A percentile compares a stretch with the other conserved stretches of the same genome.
These are phyloP conservation scores for Yponomeuta plumbellus DNA, from an alignment of 2,888 invertebrate genomes.

Conservation along the genomic window DNA sequence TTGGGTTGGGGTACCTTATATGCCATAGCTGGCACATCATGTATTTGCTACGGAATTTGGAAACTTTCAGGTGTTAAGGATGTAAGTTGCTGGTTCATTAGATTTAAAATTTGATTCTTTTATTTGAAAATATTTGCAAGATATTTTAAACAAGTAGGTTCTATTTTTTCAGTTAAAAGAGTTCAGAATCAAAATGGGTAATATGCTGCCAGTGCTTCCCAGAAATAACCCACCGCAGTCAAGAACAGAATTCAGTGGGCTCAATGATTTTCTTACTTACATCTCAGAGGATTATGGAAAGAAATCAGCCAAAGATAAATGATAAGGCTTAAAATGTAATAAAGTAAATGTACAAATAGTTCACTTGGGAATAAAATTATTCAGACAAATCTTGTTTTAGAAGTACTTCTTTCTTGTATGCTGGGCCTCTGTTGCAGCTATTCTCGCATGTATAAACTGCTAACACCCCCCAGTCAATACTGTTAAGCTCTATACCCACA, in stretches of 20 bases:
- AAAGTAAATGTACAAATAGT: neutral
- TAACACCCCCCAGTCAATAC: constrained; percentile 94
- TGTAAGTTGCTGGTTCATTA: constrained; percentile 69
- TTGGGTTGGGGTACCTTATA: constrained; percentile 92
- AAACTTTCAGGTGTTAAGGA: constrained; percentile 90
- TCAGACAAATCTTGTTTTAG: constrained; percentile 88
- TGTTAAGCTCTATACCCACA: constrained; percentile 76
- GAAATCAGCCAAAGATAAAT: constrained; percentile 30
- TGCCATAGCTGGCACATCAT: constrained; percentile 89
- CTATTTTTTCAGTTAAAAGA: constrained; percentile 81
- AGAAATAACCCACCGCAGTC: constrained; percentile 87
- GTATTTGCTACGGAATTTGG: constrained; percentile 90
- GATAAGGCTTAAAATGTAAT: constrained; percentile 24
- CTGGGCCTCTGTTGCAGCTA: constrained; percentile 81
- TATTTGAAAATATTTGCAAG: too few relatives aligned
- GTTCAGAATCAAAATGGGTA: constrained; percentile 88
- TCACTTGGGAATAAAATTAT: constrained; percentile 22
- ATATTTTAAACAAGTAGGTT: neutral
- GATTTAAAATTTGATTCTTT: constrained; percentile 8
- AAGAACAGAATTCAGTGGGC: constrained; percentile 89
- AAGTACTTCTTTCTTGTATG: constrained; percentile 86
- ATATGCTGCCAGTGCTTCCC: constrained; percentile 83
- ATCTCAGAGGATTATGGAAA: constrained; percentile 77
- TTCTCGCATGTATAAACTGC: constrained; percentile 89
- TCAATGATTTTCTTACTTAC: constrained; percentile 90